Evolutionary conservation across 2,113 vertebrate genomes (phyloP).

Genomic region (Holacanthus passer): DNA sequence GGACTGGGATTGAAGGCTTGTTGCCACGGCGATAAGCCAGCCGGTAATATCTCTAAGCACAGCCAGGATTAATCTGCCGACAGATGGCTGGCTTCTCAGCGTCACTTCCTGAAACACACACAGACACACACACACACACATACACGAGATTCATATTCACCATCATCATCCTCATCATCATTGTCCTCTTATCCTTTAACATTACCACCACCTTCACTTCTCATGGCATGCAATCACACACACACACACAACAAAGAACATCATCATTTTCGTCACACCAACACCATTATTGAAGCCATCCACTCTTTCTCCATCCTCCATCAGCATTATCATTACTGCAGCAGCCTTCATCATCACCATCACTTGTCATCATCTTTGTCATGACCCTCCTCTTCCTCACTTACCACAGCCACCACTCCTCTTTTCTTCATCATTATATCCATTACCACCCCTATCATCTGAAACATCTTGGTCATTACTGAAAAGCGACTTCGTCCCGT

Average conservation of each 20-base stretch:
- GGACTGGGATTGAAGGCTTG: slow-evolving; percentile 85
- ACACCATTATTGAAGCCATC: background rate
- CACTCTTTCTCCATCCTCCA: slow-evolving; percentile 3
- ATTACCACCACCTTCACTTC: slow-evolving; percentile 46
- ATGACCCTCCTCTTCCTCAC: slow-evolving; percentile 24
- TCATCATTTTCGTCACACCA: slow-evolving; percentile 19
- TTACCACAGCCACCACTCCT: background rate
- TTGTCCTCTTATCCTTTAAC: slow-evolving; percentile 52
- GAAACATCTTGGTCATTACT: slow-evolving; percentile 30
- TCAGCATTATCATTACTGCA: slow-evolving; percentile 6
- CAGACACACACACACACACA: slow-evolving; percentile 38
- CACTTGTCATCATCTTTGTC: slow-evolving; percentile 14
- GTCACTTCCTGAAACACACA: slow-evolving; percentile 82
- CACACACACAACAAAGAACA: slow-evolving; percentile 7
- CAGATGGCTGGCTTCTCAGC: slow-evolving; percentile 83
- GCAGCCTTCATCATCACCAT: slow-evolving; percentile 12
- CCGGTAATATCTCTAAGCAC: slow-evolving; percentile 86
- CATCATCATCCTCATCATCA: slow-evolving; percentile 46
- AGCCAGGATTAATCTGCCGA: slow-evolving; percentile 86
- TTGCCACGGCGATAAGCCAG: slow-evolving; percentile 86
- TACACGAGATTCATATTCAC: slow-evolving; percentile 54
- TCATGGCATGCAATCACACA: slow-evolving; percentile 26
- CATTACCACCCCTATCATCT: slow-evolving; percentile 39
- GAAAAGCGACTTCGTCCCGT: background rate
- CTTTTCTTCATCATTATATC: slow-evolving; percentile 26